phyloP scores from a whole-genome alignment of 2,888 invertebrate species.

The Lasioglossum oenotherae region DNA sequence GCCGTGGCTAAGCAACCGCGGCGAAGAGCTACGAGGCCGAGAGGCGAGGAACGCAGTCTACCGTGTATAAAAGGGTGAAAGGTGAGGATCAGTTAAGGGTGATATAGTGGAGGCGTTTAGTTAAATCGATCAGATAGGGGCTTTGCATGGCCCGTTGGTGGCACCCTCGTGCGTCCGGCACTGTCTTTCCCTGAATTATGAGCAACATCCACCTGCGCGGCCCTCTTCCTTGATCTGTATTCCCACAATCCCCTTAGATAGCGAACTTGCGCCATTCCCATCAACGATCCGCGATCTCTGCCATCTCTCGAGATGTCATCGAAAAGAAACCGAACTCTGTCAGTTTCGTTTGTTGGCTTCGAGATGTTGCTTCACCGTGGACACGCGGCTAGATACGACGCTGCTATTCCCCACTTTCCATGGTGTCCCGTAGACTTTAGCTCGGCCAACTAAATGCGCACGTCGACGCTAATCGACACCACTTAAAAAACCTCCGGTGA shows the following conservation, averaged over 20 bases:
- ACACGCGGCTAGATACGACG: constrained; percentile 9
- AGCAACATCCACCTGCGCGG: constrained; percentile 60
- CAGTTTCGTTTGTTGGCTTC: background rate
- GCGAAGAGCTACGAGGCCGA: constrained; percentile 51
- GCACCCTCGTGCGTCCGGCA: constrained; percentile 64
- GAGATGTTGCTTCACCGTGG: background rate
- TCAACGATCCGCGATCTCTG: constrained; percentile 3
- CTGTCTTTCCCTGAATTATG: constrained; percentile 73
- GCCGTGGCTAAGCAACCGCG: constrained; percentile 18
- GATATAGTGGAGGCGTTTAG: constrained; percentile 79
- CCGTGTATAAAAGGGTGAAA: constrained; percentile 69
- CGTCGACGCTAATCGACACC: constrained; percentile 41
- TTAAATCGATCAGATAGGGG: constrained; percentile 80
- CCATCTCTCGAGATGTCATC: background rate
- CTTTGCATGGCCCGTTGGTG: constrained; percentile 67
- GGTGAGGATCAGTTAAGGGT: constrained; percentile 80
- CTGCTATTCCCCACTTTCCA: constrained; percentile 1
- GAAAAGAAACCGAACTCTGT: background rate
- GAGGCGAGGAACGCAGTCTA: constrained; percentile 54
- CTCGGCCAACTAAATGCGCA: constrained; percentile 11
- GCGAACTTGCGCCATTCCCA: background rate
- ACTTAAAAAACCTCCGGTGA: constrained; percentile 49
- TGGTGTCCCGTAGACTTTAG: background rate
- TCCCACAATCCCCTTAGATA: constrained; percentile 38
- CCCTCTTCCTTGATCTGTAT: constrained; percentile 56